Evolutionary conservation across 2,797 vertebrate species (phyloP), one percentile per base, ranked within the genome.

Genomic region (Merluccius polli): DNA sequence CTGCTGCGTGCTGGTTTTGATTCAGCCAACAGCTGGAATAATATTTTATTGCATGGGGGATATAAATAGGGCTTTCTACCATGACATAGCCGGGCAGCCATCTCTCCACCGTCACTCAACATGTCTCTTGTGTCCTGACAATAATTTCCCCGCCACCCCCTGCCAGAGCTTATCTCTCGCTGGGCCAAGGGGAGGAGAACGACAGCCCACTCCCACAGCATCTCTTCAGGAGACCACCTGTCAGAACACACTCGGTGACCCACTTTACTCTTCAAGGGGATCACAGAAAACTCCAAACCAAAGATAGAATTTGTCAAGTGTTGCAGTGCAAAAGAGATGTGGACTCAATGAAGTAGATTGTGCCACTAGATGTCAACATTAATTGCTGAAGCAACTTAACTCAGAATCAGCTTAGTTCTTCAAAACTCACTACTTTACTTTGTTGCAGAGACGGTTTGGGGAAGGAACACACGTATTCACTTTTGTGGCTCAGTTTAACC

Each of bases 1-100:
- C 59, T 65, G 59, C 24, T 65, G 59, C 59, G 24, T 27, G 24
- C 24, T 65, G 10, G 24, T 65, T 38, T 24, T 65, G 59, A 65
- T 65, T 65, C 59, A 27, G 24, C 24, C n/a, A 27, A 24, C 59
- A 65, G 59, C 24, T 65, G 59, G 59, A 65, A 65, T 65, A 65
- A 65, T 65, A 65, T 10, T 65, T 65, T 11, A 65, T 65, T 3
- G 59, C 24, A 8, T 65, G n/a, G 59, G 59, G 59, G 59, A 65
- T 65, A 65, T 65, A 65, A 65, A 65, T 65, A 65, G 59, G 59
- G 59, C 59, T 65, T 65, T 65, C 59, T 65, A n/a, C 59, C 59
- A 65, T 65, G 59, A 65, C 59, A 65, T 59, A n/a, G 52, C 52
- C 52, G n/a, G 52, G 52, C 59, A 65, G 24, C 59, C 59, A 27